Conservation (phyloP, 2,797 vertebrate genomes). For the Gorsachius magnificus region DNA sequence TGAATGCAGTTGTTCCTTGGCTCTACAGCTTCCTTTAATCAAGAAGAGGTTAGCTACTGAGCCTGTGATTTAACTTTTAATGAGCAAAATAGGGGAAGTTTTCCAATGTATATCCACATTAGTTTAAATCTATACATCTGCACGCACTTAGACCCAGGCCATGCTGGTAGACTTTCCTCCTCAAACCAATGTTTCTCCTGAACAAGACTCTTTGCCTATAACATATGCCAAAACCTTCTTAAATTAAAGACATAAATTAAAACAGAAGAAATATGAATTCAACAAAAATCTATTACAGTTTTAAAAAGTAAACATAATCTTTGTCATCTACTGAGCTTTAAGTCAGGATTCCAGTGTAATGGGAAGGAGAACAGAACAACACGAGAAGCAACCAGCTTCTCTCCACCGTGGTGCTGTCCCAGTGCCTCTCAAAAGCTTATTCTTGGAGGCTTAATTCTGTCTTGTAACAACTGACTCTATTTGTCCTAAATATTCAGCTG, state of each 20-base stretch:
- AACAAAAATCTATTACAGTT: neutral
- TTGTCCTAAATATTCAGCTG: slow-evolving; percentile 63
- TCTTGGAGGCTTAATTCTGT: slow-evolving; percentile 62
- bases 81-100: neutral
- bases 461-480: slow-evolving; percentile 59
- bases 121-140: slow-evolving; percentile 2
- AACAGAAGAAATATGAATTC: neutral
- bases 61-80: neutral
- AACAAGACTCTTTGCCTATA: neutral
- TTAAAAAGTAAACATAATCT: neutral
- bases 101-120: neutral
- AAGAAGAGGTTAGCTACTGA: neutral
- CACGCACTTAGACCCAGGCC: neutral
- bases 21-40: neutral
- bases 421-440: slow-evolving; percentile 26
- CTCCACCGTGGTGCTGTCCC: neutral
- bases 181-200: neutral
- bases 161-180: neutral
- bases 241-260: neutral
- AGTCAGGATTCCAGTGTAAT: neutral
- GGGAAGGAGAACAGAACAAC: neutral
- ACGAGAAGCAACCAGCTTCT: neutral
- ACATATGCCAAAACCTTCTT: neutral
- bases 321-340: neutral
- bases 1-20: neutral